A percentile compares a stretch with the other conserved stretches of the same genome.
Conservation (phyloP, 2,113 vertebrate genomes). For the Gallinago paraguaiae region DNA sequence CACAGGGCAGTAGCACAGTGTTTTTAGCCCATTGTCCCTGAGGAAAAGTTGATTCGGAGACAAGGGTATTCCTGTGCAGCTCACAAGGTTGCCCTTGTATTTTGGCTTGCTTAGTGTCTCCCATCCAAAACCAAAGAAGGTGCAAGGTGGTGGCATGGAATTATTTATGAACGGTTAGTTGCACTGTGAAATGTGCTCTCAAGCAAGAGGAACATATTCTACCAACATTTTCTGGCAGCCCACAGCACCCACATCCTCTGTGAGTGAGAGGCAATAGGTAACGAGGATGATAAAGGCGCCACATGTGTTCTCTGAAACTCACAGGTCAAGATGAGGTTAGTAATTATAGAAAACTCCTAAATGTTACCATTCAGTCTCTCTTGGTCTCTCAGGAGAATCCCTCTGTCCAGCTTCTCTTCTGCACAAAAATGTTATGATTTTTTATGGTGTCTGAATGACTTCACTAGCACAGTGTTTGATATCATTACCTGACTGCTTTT, state of each 20-base stretch:
- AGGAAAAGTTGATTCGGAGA: fast-evolving
- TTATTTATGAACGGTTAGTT: neutral
- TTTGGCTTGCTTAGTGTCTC: neutral
- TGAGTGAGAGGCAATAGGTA: constrained; percentile 9
- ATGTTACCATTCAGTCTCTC: neutral
- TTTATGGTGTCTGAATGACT: neutral
- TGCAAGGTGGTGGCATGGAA: neutral
- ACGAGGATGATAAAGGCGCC: neutral
- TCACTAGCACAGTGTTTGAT: neutral
- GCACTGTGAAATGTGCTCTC: neutral
- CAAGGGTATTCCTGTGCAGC: neutral
- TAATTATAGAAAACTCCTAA: neutral
- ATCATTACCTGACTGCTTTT: neutral
- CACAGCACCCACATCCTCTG: constrained; percentile 61
- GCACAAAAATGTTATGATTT: neutral
- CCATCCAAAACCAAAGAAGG: neutral
- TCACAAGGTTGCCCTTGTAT: fast-evolving
- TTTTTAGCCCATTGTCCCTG: neutral
- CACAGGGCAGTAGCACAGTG: neutral
- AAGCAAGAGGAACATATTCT: constrained; percentile 2
- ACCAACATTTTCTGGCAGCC: constrained; percentile 44
- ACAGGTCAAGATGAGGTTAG: neutral
- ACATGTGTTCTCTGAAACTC: neutral
- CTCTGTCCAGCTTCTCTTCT: neutral
- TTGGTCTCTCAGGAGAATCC: neutral